Percentiles rank a stretch among this genome's conserved stretches.
phyloP scores from a whole-genome alignment of 1,140 invertebrate genomes.

The Saccostrea cuccullata region DNA sequence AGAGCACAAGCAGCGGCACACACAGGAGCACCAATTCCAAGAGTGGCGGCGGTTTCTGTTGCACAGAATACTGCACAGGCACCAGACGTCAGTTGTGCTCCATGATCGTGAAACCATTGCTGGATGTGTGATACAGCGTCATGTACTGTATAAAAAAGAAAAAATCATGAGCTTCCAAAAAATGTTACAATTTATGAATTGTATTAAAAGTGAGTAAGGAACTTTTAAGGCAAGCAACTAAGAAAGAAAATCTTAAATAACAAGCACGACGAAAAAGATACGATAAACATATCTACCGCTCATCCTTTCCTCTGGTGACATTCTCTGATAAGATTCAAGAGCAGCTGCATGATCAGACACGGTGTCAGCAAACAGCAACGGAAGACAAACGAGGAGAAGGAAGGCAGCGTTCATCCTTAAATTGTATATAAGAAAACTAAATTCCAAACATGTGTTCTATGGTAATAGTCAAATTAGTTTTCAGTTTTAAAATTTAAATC shows the following conservation, averaged over 20 bases:
- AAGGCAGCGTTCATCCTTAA: not conserved
- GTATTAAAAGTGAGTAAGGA: too few relatives aligned
- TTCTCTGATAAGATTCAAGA: not conserved
- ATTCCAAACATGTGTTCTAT: too few relatives aligned
- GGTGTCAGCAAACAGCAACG: not conserved
- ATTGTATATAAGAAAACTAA: not conserved
- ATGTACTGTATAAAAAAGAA: constrained; percentile 12
- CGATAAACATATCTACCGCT: not conserved
- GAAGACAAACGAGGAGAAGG: not conserved
- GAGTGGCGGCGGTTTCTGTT: constrained; percentile 7
- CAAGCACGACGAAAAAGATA: not conserved
- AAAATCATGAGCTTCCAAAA: too few relatives aligned
- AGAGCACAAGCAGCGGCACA: constrained; percentile 47
- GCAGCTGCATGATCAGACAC: not conserved
- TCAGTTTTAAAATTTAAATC: too few relatives aligned
- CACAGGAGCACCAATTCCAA: constrained; percentile 36
- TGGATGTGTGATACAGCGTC: constrained; percentile 1
- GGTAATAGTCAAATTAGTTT: too few relatives aligned
- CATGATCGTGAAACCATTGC: not conserved
- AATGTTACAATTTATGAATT: too few relatives aligned
- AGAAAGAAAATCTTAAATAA: not conserved
- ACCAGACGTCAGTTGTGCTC: not conserved
- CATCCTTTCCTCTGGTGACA: constrained; percentile 5
- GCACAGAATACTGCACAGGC: constrained; percentile 41
- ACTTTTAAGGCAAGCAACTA: not conserved